These are phyloP conservation scores for Trichonephila clavata DNA, from an alignment of 1,140 invertebrate species.

Conservation along the genomic window DNA sequence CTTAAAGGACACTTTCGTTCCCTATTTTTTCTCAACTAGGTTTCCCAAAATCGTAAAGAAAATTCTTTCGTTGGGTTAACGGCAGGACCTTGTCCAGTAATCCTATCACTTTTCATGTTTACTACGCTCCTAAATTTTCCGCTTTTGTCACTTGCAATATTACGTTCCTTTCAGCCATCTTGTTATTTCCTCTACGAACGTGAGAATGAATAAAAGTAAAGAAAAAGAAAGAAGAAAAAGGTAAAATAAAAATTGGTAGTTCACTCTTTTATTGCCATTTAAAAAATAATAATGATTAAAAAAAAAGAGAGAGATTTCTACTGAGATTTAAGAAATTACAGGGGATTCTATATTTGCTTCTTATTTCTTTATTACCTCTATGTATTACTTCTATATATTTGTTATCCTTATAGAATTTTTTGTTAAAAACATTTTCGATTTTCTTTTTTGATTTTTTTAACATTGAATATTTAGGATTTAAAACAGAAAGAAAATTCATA, in stretches of 20 bases:
- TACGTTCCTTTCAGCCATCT: not conserved
- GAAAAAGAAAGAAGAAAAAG: not conserved
- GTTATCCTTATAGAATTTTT: too few species aligned
- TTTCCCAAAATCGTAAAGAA: constrained; percentile 44
- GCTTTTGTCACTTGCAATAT: constrained; percentile 14
- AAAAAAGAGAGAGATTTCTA: too few species aligned
- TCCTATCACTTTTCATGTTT: constrained; percentile 57
- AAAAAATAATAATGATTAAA: not conserved
- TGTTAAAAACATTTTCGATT: too few species aligned
- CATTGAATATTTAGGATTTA: too few species aligned
- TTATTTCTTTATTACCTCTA: too few species aligned
- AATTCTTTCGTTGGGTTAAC: constrained; percentile 36
- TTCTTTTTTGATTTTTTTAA: too few species aligned
- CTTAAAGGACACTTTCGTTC: constrained; percentile 32
- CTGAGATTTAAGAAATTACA: too few species aligned
- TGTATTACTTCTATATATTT: too few species aligned
- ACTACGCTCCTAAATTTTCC: constrained; percentile 32
- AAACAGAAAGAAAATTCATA: too few species aligned
- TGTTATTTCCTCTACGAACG: not conserved
- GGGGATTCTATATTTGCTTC: too few species aligned
- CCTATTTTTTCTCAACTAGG: constrained; percentile 7
- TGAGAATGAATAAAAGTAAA: not conserved
- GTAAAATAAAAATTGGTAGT: not conserved
- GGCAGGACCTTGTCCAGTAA: constrained; percentile 37
- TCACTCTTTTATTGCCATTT: not conserved